Percentiles rank a stretch among this genome's conserved stretches.
Evolutionary conservation across 2,888 invertebrate species (phyloP).

Genomic region (Dynastes hyllus): DNA sequence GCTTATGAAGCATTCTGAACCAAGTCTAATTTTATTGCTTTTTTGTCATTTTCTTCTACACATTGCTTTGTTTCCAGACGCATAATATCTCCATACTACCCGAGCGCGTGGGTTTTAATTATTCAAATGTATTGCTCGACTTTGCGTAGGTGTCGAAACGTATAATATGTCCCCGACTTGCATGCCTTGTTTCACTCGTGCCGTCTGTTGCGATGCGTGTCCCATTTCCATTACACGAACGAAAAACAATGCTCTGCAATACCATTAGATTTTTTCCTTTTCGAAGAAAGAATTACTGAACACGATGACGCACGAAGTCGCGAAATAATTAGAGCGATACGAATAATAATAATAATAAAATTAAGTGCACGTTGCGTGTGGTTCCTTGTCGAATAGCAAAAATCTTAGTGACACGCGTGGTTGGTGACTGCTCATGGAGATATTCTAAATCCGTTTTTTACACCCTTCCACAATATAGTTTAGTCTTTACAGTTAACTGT

Average conservation of each 20-base stretch:
- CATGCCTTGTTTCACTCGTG: constrained; percentile 22
- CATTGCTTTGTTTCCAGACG: constrained; percentile 29
- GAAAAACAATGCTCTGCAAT: background rate
- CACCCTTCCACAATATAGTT: background rate
- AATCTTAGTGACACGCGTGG: constrained; percentile 8
- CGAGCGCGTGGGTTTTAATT: constrained; percentile 41
- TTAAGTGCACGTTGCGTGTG: constrained; percentile 1
- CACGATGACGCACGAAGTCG: background rate
- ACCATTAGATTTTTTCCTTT: background rate
- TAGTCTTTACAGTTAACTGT: too few species aligned
- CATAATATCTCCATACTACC: constrained; percentile 26
- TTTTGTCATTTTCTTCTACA: constrained; percentile 17
- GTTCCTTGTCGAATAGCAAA: background rate
- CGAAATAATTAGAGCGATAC: constrained; percentile 30
- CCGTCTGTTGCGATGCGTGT: constrained; percentile 4
- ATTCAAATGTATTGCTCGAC: constrained; percentile 36
- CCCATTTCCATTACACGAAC: constrained; percentile 16
- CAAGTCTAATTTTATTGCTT: background rate
- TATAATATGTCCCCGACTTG: background rate
- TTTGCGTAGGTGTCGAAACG: constrained; percentile 21
- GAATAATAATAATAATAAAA: background rate
- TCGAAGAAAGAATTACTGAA: background rate
- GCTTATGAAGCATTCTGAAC: background rate
- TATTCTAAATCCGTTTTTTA: background rate
- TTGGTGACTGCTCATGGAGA: constrained; percentile 14